Base-by-base conservation (phyloP, 1,140 invertebrate species). In the Lutraria rhynchaena region DNA sequence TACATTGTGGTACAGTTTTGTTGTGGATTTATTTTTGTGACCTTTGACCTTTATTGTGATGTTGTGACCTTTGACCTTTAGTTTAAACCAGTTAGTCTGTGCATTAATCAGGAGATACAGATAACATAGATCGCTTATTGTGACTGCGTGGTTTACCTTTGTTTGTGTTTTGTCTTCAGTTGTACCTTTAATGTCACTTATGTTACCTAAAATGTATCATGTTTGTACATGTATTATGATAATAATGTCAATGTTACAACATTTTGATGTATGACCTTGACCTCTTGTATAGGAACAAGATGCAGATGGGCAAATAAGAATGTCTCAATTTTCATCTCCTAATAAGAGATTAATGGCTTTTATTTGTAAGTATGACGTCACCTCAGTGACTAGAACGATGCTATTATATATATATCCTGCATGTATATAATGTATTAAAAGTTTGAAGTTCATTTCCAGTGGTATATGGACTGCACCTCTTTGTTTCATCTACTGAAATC, bases 261-360 rank as follows among this genome's bases (percentile, higher is more conserved):
- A 7, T 27, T 67, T 55, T 57, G 46, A 46, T 41, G 22, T 60
- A 29, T 44, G 22, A 60, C 22, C 33, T 74, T 74, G 71, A 63
- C 74, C 57, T 63, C 31, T 77, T 77, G 29, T 41, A 19, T 70
- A 80, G 76, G 76, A 80, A 35, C 53, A n/a, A 4, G 76, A 80
- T 70, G 63, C 24, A 58, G 76, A 51, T 55, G 61, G 58, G 27
- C 60, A 31, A 22, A 60, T 80, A 31, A 80, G 76, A 70, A 44
- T 80, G 76, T 80, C 76, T 35, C 76, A 80, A 63, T 80, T 67
- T 60, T 80, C 76, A 7, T 80, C 76, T 70, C 76, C 41, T 46
- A 80, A 80, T 70, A 80, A 80, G 46, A 51, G 60, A 24, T 51
- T 80, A n/a, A 80, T 80, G 76, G 76, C 76, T 37, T 70, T 41